Percentiles rank a stretch among this genome's conserved stretches.
These are phyloP conservation scores for Peribatodes rhomboidaria DNA, from an alignment of 2,888 invertebrate genomes.

Conservation along the genomic window DNA sequence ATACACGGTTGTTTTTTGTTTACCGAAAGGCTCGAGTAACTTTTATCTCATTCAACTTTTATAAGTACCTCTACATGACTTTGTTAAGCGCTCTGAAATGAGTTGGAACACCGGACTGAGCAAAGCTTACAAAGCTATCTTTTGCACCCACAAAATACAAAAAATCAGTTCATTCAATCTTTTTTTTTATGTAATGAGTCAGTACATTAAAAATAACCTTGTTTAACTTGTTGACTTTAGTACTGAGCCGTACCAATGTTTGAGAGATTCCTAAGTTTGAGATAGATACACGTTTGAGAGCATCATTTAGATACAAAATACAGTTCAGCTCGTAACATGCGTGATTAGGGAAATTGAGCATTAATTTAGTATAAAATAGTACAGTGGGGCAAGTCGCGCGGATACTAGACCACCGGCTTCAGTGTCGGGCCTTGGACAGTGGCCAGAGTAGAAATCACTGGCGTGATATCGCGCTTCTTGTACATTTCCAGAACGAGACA, in stretches of 20 bases:
- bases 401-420: slow-evolving; percentile 56
- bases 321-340: background rate
- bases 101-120: no score
- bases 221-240: no score
- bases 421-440: slow-evolving; percentile 56
- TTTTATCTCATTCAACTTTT: no score
- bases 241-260: no score
- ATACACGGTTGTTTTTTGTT: background rate
- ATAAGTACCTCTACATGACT: background rate
- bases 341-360: slow-evolving; percentile 27
- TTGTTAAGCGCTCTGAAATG: no score
- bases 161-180: no score
- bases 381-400: slow-evolving; percentile 39
- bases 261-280: no score
- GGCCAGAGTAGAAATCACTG: slow-evolving; percentile 59
- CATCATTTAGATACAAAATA: background rate
- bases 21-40: background rate
- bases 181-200: no score
- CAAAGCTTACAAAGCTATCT: no score
- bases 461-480: slow-evolving; percentile 56
- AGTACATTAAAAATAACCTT: no score
- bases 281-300: background rate
- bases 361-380: slow-evolving; percentile 37
- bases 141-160: no score
- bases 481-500: slow-evolving; percentile 56